Evolutionary conservation across 1,140 invertebrate genomes (phyloP).

Genomic region (Periplaneta americana): DNA sequence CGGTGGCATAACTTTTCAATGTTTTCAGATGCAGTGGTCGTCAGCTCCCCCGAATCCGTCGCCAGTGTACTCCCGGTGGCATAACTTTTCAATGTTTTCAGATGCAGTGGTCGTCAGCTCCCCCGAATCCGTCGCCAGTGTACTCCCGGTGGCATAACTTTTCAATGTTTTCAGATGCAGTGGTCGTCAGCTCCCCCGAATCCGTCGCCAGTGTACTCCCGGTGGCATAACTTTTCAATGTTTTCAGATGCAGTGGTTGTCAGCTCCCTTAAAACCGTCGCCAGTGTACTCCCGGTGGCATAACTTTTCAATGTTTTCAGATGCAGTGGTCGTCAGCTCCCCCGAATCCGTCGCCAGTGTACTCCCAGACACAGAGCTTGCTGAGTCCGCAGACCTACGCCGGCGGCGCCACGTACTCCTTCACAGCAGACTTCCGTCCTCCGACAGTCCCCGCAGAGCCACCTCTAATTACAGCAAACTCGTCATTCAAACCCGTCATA

Average conservation of each 20-base stretch:
- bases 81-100: constrained; percentile 11
- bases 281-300: constrained; percentile 24
- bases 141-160: no score
- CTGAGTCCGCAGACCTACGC: constrained; percentile 43
- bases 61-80: no score
- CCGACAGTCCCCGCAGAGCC: constrained; percentile 29
- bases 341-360: constrained; percentile 22
- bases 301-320: constrained; percentile 15
- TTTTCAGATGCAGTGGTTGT: constrained; percentile 25
- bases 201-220: constrained; percentile 23
- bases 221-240: no score
- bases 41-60: no score
- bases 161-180: constrained; percentile 21
- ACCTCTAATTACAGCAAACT: constrained; percentile 38
- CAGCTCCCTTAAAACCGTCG: constrained; percentile 18
- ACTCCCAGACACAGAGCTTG: constrained; percentile 20
- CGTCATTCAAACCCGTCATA: constrained; percentile 30
- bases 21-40: no score
- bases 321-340: constrained; percentile 24
- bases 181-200: constrained; percentile 21
- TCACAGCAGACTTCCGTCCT: constrained; percentile 69
- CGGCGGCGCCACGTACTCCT: constrained; percentile 62
- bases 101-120: no score
- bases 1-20: no score
- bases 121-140: no score